A percentile compares a stretch with the other conserved stretches of the same genome.
These are phyloP conservation scores for Lithophane ornitopus DNA, from an alignment of 2,888 invertebrate species.

Conservation along the genomic window DNA sequence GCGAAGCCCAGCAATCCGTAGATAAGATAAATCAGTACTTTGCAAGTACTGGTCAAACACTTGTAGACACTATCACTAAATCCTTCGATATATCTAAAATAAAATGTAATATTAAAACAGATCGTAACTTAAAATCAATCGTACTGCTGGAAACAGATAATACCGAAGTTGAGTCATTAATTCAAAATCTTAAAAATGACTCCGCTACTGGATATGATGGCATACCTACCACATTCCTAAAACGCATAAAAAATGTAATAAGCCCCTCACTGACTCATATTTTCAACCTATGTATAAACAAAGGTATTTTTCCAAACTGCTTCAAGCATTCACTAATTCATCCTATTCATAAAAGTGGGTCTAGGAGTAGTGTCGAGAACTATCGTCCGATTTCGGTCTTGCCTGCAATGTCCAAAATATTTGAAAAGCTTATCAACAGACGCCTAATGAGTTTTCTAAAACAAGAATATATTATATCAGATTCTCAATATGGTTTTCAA, in stretches of 20 bases:
- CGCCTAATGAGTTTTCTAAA: neutral
- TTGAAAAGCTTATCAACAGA: neutral
- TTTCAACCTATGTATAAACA: neutral
- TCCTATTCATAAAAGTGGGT: neutral
- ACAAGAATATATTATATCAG: neutral
- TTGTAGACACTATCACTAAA: neutral
- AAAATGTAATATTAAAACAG: neutral
- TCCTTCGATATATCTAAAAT: slow-evolving; percentile 1
- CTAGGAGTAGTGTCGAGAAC: neutral
- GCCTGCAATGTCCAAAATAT: neutral
- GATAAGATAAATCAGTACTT: neutral
- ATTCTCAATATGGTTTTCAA: slow-evolving; percentile 1
- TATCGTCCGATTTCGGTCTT: slow-evolving; percentile 1
- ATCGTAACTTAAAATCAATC: neutral
- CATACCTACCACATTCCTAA: neutral
- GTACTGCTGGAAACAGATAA: slow-evolving; percentile 3
- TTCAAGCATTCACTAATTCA: neutral
- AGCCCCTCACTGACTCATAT: neutral
- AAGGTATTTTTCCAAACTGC: neutral
- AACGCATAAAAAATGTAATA: neutral
- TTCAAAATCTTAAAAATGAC: slow-evolving; percentile 2
- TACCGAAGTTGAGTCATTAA: neutral
- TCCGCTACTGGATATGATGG: neutral
- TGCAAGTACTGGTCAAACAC: neutral
- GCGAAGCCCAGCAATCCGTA: neutral